A percentile compares a stretch with the other conserved stretches of the same genome.
Conservation (phyloP, 2,888 invertebrate genomes). For the Mythimna albipuncta region DNA sequence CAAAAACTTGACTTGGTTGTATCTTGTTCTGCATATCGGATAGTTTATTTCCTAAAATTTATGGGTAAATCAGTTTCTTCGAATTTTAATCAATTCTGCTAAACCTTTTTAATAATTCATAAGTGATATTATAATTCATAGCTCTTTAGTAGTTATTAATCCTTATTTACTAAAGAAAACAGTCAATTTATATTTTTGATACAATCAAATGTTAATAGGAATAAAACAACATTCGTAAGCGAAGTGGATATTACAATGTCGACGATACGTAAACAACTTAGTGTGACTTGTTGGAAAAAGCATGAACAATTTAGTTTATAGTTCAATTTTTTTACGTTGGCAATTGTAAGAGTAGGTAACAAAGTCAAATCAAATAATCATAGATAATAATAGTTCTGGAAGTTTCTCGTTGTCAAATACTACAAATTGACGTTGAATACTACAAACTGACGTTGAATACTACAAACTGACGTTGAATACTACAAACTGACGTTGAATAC, state of each 20-base stretch:
- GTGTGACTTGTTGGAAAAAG: slow-evolving; percentile 52
- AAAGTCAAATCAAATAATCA: neutral
- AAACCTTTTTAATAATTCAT: slow-evolving; percentile 4
- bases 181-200: slow-evolving; percentile 5
- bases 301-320: slow-evolving; percentile 70
- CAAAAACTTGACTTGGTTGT: neutral
- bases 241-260: slow-evolving; percentile 33
- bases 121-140: neutral
- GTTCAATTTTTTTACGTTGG: slow-evolving; percentile 52
- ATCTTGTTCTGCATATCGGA: neutral
- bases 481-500: too few relatives aligned
- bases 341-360: slow-evolving; percentile 45
- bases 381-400: neutral
- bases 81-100: neutral
- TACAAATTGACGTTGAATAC: too few relatives aligned
- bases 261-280: slow-evolving; percentile 44
- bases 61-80: neutral
- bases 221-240: slow-evolving; percentile 44
- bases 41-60: neutral
- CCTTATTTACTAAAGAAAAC: neutral
- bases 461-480: neutral
- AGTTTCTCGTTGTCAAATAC: too few relatives aligned
- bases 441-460: neutral
- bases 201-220: slow-evolving; percentile 15
- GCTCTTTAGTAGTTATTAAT: neutral